Percentiles rank a stretch among this genome's conserved stretches.
These are phyloP conservation scores for Mystacides longicornis DNA, from an alignment of 2,888 invertebrate genomes.

Conservation along the genomic window DNA sequence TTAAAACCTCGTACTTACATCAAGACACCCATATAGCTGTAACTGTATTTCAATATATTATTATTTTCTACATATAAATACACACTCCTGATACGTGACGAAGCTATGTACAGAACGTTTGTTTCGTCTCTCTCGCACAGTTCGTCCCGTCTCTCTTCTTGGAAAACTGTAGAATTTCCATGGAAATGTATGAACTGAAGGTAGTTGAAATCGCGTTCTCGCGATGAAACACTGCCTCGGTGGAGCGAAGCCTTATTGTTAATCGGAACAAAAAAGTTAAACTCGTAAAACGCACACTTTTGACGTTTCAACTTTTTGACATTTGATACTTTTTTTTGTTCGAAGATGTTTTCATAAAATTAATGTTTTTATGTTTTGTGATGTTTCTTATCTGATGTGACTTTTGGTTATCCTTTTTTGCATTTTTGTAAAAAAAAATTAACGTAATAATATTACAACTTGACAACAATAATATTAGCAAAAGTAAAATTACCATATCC, in stretches of 20 bases:
- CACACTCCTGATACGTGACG: neutral
- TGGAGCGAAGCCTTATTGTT: neutral
- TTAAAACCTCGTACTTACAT: neutral
- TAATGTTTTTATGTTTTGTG: no score
- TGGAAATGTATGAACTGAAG: conserved; percentile 3
- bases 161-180: conserved; percentile 15
- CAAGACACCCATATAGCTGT: neutral
- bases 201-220: conserved; percentile 22
- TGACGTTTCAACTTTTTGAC: conserved; percentile 4
- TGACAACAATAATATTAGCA: no score
- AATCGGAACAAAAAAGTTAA: neutral
- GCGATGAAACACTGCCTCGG: conserved; percentile 13
- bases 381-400: no score
- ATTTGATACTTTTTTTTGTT: no score
- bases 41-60: no score
- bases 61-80: no score
- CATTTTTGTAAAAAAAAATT: no score
- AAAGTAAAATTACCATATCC: no score
- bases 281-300: neutral
- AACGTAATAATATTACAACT: no score
- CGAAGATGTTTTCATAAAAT: no score
- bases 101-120: conserved; percentile 7
- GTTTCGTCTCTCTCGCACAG: conserved; percentile 5
- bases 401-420: no score
- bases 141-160: conserved; percentile 9